phyloP scores from a whole-genome alignment of 2,888 invertebrate species.

The Lymantria monacha region DNA sequence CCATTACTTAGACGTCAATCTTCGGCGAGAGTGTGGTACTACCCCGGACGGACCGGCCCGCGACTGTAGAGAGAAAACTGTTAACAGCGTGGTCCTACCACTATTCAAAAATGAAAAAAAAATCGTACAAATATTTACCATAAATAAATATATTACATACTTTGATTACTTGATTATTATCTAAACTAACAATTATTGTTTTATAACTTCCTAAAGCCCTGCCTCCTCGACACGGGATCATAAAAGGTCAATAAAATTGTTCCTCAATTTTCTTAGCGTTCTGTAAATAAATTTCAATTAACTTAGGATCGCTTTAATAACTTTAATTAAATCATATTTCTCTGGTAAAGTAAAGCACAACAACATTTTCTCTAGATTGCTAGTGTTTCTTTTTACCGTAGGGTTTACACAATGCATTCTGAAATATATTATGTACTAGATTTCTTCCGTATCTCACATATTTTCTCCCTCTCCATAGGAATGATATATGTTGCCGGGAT shows the following conservation, averaged over 20 bases:
- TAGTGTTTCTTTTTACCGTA: constrained; percentile 36
- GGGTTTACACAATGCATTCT: constrained; percentile 39
- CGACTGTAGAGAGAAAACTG: too few relatives aligned
- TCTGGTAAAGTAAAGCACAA: constrained; percentile 42
- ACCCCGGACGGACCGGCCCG: too few relatives aligned
- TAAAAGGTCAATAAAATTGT: constrained; percentile 61
- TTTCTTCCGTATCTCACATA: too few relatives aligned
- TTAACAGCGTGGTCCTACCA: too few relatives aligned
- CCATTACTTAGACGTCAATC: too few relatives aligned
- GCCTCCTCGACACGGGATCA: constrained; percentile 40
- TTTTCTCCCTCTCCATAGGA: too few relatives aligned
- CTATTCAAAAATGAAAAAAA: too few relatives aligned
- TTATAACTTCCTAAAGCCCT: constrained; percentile 40
- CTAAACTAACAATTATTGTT: constrained; percentile 40
- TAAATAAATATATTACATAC: too few relatives aligned
- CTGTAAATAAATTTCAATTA: constrained; percentile 75
- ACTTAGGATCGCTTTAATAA: constrained; percentile 62
- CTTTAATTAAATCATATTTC: constrained; percentile 76
- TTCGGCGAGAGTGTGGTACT: too few relatives aligned
- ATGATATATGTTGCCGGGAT: too few relatives aligned
- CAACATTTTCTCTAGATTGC: constrained; percentile 49
- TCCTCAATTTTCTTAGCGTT: constrained; percentile 55
- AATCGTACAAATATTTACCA: too few relatives aligned
- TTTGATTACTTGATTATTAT: constrained; percentile 1
- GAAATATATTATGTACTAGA: too few relatives aligned